A percentile compares a stretch with the other conserved stretches of the same genome.
These are phyloP conservation scores for Yponomeuta cagnagella DNA, from an alignment of 2,888 invertebrate species.

Conservation along the genomic window DNA sequence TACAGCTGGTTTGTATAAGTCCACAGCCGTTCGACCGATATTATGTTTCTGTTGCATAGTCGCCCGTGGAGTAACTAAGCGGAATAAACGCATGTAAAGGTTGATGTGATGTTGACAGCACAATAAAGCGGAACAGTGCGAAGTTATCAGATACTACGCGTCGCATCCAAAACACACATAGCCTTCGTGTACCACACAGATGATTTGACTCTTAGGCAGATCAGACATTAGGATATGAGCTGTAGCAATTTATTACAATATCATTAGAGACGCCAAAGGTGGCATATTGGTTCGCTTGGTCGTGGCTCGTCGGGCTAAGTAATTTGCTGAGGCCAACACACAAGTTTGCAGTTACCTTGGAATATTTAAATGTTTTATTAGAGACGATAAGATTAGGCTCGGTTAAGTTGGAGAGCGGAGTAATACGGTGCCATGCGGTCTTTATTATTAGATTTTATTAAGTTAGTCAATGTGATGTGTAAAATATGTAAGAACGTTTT, in stretches of 20 bases:
- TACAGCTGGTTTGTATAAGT: no score
- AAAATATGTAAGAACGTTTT: neutral
- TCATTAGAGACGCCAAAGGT: constrained; percentile 2
- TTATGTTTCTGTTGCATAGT: no score
- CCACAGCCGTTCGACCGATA: no score
- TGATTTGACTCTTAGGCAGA: neutral
- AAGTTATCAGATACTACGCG: no score
- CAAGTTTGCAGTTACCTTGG: neutral
- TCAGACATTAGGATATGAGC: neutral
- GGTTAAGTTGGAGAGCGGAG: neutral
- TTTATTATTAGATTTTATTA: no score
- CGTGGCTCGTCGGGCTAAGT: neutral
- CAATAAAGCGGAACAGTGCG: no score
- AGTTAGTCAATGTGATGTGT: neutral
- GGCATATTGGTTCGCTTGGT: neutral
- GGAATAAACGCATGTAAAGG: no score
- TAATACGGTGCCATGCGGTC: neutral
- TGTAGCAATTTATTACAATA: neutral
- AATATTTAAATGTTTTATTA: neutral
- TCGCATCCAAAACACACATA: no score
- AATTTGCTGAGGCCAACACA: neutral
- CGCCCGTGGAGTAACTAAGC: no score
- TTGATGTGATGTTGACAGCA: no score
- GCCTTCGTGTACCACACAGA: neutral
- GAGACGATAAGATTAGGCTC: neutral